Evolutionary conservation across 1,140 invertebrate genomes (phyloP).

Genomic region (Hylaeus volcanicus): DNA sequence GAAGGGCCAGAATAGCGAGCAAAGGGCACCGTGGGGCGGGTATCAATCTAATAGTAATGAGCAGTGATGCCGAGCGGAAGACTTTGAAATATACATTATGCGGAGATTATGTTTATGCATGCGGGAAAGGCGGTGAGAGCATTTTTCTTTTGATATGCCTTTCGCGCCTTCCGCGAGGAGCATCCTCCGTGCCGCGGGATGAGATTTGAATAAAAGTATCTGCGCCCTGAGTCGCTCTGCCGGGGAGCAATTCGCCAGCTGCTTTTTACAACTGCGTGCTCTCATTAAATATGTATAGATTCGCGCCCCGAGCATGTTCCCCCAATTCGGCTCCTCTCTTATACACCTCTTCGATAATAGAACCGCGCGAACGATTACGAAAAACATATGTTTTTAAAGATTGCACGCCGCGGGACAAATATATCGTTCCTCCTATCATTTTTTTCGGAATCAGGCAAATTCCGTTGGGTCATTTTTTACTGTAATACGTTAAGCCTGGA

Average conservation of each 20-base stretch:
- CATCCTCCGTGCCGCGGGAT: constrained; percentile 57
- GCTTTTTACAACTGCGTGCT: constrained; percentile 71
- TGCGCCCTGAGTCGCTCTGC: constrained; percentile 43
- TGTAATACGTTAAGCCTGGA: too few relatives aligned
- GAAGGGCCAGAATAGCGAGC: not conserved
- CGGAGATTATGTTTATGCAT: constrained; percentile 75
- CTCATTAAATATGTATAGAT: constrained; percentile 79
- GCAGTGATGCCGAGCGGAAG: constrained; percentile 60
- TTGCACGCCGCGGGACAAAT: constrained; percentile 61
- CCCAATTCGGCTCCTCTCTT: constrained; percentile 43
- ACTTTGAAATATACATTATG: constrained; percentile 76
- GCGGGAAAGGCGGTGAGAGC: constrained; percentile 71
- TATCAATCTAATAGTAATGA: constrained; percentile 74
- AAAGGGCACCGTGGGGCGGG: constrained; percentile 9
- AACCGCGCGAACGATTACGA: constrained; percentile 63
- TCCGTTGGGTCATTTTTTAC: too few relatives aligned
- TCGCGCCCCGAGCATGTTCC: constrained; percentile 63
- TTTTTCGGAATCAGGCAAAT: not conserved
- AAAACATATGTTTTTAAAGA: constrained; percentile 67
- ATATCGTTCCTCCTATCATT: constrained; percentile 52
- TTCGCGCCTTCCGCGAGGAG: constrained; percentile 42
- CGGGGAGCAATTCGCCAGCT: constrained; percentile 64
- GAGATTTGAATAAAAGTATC: constrained; percentile 78
- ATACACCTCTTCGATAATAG: constrained; percentile 52
- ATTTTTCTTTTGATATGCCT: constrained; percentile 77